Conservation (phyloP, 2,888 invertebrate genomes). For the Prenolepis imparis region DNA sequence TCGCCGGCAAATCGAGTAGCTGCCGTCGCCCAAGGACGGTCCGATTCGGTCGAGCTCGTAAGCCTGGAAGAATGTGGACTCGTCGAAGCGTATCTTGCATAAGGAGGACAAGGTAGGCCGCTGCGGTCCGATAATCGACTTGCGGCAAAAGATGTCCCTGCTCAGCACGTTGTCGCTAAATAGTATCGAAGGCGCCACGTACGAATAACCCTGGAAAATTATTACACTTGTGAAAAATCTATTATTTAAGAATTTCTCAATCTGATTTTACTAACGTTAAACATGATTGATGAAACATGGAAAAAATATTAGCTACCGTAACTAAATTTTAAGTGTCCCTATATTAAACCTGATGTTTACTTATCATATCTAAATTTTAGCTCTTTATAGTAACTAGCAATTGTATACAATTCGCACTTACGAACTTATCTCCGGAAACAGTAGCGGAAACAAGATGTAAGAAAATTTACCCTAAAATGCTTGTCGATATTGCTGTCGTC, state of each 20-base stretch:
- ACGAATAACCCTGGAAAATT: constrained; percentile 93
- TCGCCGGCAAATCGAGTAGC: constrained; percentile 94
- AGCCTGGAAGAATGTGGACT: constrained; percentile 94
- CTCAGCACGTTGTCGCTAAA: constrained; percentile 93
- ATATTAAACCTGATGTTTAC: no score
- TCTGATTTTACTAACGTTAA: no score
- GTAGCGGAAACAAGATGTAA: neutral
- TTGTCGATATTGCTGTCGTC: constrained; percentile 91
- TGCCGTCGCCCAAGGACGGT: constrained; percentile 94
- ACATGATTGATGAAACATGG: no score
- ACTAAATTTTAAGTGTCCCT: no score
- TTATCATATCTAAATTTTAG: no score
- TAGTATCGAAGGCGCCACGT: constrained; percentile 96
- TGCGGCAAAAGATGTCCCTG: constrained; percentile 89
- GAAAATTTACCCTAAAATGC: constrained; percentile 89
- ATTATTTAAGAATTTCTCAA: no score
- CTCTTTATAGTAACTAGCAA: no score
- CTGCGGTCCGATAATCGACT: constrained; percentile 60
- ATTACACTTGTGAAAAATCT: neutral
- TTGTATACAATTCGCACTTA: no score
- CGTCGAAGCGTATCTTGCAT: constrained; percentile 84
- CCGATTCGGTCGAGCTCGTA: constrained; percentile 91
- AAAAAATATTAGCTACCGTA: no score
- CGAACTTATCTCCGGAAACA: no score
- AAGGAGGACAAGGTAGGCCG: constrained; percentile 76